Percentiles rank a stretch among this genome's conserved stretches.
These are phyloP conservation scores for Halichoerus grypus DNA, from an alignment of 2,113 vertebrate species.

Conservation along the genomic window DNA sequence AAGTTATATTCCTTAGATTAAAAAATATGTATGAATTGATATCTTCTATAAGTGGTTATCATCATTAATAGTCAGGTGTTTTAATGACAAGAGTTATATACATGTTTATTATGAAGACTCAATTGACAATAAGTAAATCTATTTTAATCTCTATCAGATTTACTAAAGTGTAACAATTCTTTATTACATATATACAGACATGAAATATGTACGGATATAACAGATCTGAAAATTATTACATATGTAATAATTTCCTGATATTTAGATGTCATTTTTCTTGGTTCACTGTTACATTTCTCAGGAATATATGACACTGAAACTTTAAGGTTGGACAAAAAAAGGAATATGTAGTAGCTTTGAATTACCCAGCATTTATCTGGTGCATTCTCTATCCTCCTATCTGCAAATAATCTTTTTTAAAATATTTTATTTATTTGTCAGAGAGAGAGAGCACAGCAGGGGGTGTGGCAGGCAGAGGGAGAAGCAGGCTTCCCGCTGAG, in stretches of 20 bases:
- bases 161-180: background rate
- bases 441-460: too few species aligned
- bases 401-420: background rate
- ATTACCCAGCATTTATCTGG: background rate
- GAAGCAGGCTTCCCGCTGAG: too few species aligned
- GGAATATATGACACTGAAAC: background rate
- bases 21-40: background rate
- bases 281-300: background rate
- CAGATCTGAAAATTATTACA: background rate
- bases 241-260: background rate
- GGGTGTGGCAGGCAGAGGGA: too few species aligned
- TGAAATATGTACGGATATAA: background rate
- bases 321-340: background rate
- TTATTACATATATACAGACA: background rate
- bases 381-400: background rate
- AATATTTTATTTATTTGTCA: too few species aligned
- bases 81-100: background rate
- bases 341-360: background rate
- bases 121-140: background rate
- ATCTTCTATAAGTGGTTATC: background rate
- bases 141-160: background rate
- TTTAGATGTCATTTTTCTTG: background rate
- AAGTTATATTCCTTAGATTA: background rate
- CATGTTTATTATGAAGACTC: background rate
- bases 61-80: background rate